Percentiles rank a stretch among this genome's conserved stretches.
Evolutionary conservation across 2,113 vertebrate genomes (phyloP).

Genomic region (Pongo pygmaeus): DNA sequence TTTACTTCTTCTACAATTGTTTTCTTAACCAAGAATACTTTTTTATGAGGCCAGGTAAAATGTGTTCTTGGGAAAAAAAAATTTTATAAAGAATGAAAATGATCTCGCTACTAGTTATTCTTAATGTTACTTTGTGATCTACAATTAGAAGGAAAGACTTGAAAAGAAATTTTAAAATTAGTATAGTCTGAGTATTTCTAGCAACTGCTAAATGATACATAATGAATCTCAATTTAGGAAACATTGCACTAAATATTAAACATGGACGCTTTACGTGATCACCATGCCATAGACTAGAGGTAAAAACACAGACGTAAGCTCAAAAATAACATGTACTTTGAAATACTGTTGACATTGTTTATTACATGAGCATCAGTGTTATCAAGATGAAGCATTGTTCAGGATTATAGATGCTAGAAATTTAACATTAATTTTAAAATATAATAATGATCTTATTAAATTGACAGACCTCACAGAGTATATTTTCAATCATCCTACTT

Average conservation of each 20-base stretch:
- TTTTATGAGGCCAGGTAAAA: not conserved
- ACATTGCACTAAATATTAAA: not conserved
- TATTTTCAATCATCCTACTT: not conserved
- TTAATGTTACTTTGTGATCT: not conserved
- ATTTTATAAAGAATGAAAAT: not conserved
- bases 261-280: not conserved
- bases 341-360: not conserved
- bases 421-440: not conserved
- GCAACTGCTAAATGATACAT: not conserved
- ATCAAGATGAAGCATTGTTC: not conserved
- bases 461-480: not conserved
- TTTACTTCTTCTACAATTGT: not conserved
- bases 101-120: not conserved
- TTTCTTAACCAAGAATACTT: not conserved
- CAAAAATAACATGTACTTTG: not conserved
- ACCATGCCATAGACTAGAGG: not conserved
- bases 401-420: not conserved
- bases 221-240: not conserved
- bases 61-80: not conserved
- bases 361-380: not conserved
- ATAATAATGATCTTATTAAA: not conserved
- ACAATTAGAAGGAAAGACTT: not conserved
- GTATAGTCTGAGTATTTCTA: not conserved
- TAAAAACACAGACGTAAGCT: not conserved
- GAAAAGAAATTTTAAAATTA: not conserved